Conservation (phyloP, 92 coral and sea anemone genomes). For the Heteractis magnifica region DNA sequence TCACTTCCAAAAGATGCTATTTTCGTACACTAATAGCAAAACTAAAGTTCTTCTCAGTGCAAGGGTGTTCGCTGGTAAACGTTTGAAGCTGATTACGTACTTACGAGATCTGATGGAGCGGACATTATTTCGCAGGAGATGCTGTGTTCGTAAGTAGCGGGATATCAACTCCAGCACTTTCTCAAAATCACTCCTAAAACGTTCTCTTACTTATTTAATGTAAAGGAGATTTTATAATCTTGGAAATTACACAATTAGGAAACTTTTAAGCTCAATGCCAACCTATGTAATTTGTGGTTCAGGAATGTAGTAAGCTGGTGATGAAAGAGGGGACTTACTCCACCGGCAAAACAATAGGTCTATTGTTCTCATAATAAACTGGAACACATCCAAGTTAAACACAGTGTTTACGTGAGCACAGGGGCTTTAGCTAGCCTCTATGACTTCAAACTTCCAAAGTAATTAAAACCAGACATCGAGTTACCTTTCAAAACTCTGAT, state of each 20-base stretch:
- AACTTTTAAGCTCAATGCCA: slow-evolving; percentile 31
- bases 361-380: slow-evolving; percentile 41
- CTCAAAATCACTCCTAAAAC: neutral
- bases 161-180: neutral
- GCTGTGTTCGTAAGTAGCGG: neutral
- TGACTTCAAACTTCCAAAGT: neutral
- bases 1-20: no score
- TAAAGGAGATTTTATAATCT: slow-evolving; percentile 16
- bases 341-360: slow-evolving; percentile 21
- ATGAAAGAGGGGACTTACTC: slow-evolving; percentile 30
- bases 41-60: no score
- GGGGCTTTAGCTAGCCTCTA: neutral
- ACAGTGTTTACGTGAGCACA: slow-evolving; percentile 34
- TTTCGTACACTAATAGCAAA: no score
- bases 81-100: no score
- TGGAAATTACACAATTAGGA: slow-evolving; percentile 20
- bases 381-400: slow-evolving; percentile 62
- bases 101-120: neutral
- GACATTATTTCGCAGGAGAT: neutral
- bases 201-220: neutral
- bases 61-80: no score
- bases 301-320: slow-evolving; percentile 53
- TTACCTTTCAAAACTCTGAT: no score
- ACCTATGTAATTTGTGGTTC: slow-evolving; percentile 50
- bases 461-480: slow-evolving; percentile 20